Evolutionary conservation across 2,113 vertebrate genomes (phyloP).

Genomic region (Synodontis membranacea): DNA sequence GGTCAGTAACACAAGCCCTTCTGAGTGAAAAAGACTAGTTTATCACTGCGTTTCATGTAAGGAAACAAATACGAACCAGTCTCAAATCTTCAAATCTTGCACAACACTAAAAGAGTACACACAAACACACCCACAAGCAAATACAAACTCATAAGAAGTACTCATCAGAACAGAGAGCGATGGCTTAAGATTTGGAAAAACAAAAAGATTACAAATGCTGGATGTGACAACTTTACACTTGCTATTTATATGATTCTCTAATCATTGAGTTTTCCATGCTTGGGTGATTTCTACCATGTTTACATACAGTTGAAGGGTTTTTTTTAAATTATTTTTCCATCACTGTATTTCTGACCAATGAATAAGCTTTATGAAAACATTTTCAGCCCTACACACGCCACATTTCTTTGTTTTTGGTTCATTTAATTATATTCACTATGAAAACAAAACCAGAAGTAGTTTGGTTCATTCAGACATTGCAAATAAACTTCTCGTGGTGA

Average conservation of each 20-base stretch:
- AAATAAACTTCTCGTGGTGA: neutral
- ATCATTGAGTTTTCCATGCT: neutral
- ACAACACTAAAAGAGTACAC: neutral
- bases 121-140: neutral
- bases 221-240: neutral
- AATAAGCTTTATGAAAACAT: neutral
- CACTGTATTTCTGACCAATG: neutral
- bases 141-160: neutral
- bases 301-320: neutral
- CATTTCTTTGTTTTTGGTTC: neutral
- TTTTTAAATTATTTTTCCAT: neutral
- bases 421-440: neutral
- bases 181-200: neutral
- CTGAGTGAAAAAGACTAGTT: constrained; percentile 25
- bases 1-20: constrained; percentile 35
- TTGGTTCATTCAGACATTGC: neutral
- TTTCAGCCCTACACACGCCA: neutral
- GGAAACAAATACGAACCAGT: constrained; percentile 40
- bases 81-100: neutral
- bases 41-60: constrained; percentile 41
- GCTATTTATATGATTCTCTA: neutral
- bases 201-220: neutral
- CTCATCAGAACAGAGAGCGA: neutral
- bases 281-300: neutral
- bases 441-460: neutral